Base-by-base conservation (phyloP, 1,140 invertebrate species). In the Samia ricini region DNA sequence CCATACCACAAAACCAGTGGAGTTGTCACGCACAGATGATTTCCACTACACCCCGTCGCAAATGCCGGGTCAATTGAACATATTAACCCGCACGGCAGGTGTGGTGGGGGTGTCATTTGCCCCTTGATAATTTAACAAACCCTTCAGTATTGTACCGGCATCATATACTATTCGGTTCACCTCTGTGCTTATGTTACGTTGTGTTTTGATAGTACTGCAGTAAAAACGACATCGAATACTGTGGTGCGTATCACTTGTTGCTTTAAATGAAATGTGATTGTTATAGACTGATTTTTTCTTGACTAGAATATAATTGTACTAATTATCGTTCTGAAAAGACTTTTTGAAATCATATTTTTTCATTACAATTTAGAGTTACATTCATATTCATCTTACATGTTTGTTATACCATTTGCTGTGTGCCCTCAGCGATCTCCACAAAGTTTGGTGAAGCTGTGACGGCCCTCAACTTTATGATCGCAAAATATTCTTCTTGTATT, bases 71-170 rank as follows among this genome's bases (percentile, higher is more conserved):
- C 82, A 87, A 82, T 79, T 88, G 81, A 79, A 69, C 79, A 79
- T 85, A 81, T 81, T 85, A 84, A 78, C 85, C 82, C 79, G 74
- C 71, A 68, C 51, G 51, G 55, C 79, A 79, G 81, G 83, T 79
- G 69, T 81, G 86, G 86, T 81, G 80, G 81, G 79, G 83, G 81
- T 73, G 77, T 65, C 56, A 63, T 63, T 60, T 66, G 77, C 78
- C 72, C 74, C 74, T 65, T 83, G 71, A 82, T 85, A 79, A 83
- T 85, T 83, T 82, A 85, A 79, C 77, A 65, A 82, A 80, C 82
- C 84, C 80, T 81, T 79, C 81, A 85, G 77, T 88, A 56, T 66
- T 63, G 64, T 74, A 68, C 74, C 79, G 78, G 76, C 81, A 84
- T 80, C 77, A 77, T 72, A 82, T 69, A 83, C 73, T 70, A 71